Evolutionary conservation across 2,113 vertebrate genomes (phyloP), one percentile per base, ranked within the genome.

Genomic region (Bombycilla garrulus): DNA sequence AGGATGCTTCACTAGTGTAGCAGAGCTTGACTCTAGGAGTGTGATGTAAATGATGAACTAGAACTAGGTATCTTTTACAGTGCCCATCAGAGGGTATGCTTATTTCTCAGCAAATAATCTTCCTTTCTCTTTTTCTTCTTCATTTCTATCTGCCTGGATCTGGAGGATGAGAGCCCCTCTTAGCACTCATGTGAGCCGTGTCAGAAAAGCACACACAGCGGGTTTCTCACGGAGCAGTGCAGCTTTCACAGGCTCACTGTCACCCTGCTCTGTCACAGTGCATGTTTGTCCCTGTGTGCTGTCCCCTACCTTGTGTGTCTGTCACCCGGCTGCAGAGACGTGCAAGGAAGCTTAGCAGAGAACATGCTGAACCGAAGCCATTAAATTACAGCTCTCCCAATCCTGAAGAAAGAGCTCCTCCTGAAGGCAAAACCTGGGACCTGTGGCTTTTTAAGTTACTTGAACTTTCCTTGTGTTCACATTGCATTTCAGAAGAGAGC

Each of bases 341-440:
- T 9, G 53, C 47, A 2, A 25, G 80, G 80, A 86, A 78, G 47
- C 76, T 66, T n/a, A 69, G 88, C 81, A 83, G n/a, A 79, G 81
- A 28, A 71, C 42, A 57, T 7, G 62, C 48, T 57, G 70, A 69
- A 54, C 62, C 2, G 3, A 79, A 93, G 88, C 86, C 90, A 6
- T 53, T 86, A 81, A 91, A 54, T 72, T 4, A 4, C 47, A 79
- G 61, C 50, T 92, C 45, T 74, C 31, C 36, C 40, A 26, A 38
- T 26, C 17, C 62, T 81, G 94, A 96, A 92, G 89, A 86, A 90
- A 54, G 44, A 92, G 90, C 94, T 91, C 93, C 91, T 97, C 90
- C 89, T 61, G 62, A 96, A 92, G 84, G 91, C 93, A 94, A 53
- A 81, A 84, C 1, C 1, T 4, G 53, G 70, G 14, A 91, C 87